These are phyloP conservation scores for Labeo calbasu DNA, from an alignment of 2,797 vertebrate genomes.

Conservation along the genomic window DNA sequence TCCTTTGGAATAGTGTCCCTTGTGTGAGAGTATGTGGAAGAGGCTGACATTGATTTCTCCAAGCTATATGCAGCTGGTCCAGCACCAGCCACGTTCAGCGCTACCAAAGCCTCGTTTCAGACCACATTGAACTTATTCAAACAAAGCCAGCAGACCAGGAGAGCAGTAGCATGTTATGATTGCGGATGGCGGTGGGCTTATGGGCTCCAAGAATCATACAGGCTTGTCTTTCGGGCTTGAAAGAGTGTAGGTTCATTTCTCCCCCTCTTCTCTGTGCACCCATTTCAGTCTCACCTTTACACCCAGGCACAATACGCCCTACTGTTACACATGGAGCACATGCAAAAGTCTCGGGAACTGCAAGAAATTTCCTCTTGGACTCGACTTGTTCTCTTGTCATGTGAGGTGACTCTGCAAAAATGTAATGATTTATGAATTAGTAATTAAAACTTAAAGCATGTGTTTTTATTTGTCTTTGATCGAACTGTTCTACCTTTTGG, in stretches of 20 bases:
- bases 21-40: constrained; percentile 58
- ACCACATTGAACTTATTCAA: constrained; percentile 74
- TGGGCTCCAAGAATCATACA: constrained; percentile 72
- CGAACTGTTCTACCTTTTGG: background rate
- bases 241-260: constrained; percentile 60
- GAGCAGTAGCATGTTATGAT: constrained; percentile 74
- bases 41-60: constrained; percentile 61
- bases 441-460: background rate
- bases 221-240: constrained; percentile 66
- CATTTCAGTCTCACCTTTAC: constrained; percentile 53
- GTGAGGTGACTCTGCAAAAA: background rate
- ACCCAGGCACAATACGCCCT: constrained; percentile 56
- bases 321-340: constrained; percentile 48
- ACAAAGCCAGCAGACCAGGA: constrained; percentile 68
- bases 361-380: background rate
- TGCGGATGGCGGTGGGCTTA: constrained; percentile 69
- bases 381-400: background rate
- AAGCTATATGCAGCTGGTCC: constrained; percentile 63
- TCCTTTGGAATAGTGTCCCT: constrained; percentile 65
- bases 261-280: constrained; percentile 50
- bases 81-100: constrained; percentile 61
- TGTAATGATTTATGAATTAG: background rate
- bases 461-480: background rate
- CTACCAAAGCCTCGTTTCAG: constrained; percentile 58
- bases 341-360: background rate